Evolutionary conservation across 2,797 vertebrate genomes (phyloP).

Genomic region (Danio tinwini): DNA sequence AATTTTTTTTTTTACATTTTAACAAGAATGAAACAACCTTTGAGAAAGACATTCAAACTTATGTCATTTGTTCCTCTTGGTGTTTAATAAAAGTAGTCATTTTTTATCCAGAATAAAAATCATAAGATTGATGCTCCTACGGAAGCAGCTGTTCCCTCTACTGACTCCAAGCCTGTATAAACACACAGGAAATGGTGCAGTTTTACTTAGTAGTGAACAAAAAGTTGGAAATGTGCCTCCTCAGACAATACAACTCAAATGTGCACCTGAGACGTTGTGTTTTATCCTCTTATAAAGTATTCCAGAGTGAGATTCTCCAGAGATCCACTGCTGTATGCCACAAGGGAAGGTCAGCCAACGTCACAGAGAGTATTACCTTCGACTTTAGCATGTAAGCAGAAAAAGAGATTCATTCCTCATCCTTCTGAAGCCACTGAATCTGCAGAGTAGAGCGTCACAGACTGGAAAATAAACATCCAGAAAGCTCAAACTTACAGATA

Average conservation of each 20-base stretch:
- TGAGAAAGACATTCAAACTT: too few relatives aligned
- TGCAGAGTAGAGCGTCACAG: background rate
- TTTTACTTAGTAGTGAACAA: background rate
- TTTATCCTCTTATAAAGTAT: background rate
- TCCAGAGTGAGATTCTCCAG: background rate
- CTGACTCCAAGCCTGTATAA: background rate
- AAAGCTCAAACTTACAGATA: constrained; percentile 5
- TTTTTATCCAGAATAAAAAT: too few relatives aligned
- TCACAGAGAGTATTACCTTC: background rate
- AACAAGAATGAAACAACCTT: too few relatives aligned
- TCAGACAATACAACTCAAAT: background rate
- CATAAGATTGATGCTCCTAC: background rate
- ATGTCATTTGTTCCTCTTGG: too few relatives aligned
- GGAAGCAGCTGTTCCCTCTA: background rate
- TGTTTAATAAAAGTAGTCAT: too few relatives aligned
- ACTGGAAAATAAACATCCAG: constrained; percentile 26
- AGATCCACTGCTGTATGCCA: background rate
- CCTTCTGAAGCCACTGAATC: constrained; percentile 2
- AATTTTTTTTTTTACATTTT: too few relatives aligned
- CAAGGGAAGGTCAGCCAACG: constrained; percentile 13
- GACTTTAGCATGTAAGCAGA: background rate
- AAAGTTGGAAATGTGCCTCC: background rate
- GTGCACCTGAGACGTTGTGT: background rate
- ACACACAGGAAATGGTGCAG: background rate
- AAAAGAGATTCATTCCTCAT: background rate